Evolutionary conservation across 2,888 invertebrate genomes (phyloP).

Genomic region (Trissolcus brochymenae): DNA sequence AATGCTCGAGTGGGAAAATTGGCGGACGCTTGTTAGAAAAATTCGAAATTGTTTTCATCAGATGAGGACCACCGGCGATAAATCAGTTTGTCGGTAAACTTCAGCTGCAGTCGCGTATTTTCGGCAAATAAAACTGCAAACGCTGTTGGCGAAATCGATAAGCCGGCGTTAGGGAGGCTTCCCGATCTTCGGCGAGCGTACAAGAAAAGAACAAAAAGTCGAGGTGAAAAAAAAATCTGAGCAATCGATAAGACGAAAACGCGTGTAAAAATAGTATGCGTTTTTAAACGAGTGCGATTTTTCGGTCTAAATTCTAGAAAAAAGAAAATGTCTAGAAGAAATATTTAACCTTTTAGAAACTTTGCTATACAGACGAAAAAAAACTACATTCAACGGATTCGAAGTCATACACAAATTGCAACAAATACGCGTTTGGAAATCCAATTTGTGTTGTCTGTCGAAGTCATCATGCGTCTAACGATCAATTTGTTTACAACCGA

Average conservation of each 20-base stretch:
- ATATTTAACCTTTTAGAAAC: too few species aligned
- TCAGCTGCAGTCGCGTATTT: conserved; percentile 53
- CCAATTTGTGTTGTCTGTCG: conserved; percentile 53
- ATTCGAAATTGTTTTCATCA: conserved; percentile 40
- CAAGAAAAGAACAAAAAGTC: conserved; percentile 21
- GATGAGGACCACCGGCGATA: conserved; percentile 30
- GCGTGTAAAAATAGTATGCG: conserved; percentile 15
- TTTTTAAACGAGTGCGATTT: background rate
- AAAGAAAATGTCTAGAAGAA: too few species aligned
- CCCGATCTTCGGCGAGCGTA: conserved; percentile 36
- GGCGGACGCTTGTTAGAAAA: conserved; percentile 13
- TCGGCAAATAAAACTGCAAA: conserved; percentile 41
- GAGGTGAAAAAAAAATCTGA: background rate
- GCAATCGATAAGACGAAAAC: conserved; percentile 10
- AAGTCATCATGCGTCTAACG: conserved; percentile 32
- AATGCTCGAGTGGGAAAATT: background rate
- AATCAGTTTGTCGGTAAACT: conserved; percentile 50
- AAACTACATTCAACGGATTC: background rate
- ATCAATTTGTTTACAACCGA: conserved; percentile 33
- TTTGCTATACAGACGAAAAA: too few species aligned
- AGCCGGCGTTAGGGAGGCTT: conserved; percentile 47
- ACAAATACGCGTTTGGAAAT: conserved; percentile 31
- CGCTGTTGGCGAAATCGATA: conserved; percentile 51
- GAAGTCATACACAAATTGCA: conserved; percentile 32
- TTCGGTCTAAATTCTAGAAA: conserved; percentile 22